Base-by-base conservation (phyloP, 2,797 vertebrate genomes). In the Pangasius sanitwongsei region DNA sequence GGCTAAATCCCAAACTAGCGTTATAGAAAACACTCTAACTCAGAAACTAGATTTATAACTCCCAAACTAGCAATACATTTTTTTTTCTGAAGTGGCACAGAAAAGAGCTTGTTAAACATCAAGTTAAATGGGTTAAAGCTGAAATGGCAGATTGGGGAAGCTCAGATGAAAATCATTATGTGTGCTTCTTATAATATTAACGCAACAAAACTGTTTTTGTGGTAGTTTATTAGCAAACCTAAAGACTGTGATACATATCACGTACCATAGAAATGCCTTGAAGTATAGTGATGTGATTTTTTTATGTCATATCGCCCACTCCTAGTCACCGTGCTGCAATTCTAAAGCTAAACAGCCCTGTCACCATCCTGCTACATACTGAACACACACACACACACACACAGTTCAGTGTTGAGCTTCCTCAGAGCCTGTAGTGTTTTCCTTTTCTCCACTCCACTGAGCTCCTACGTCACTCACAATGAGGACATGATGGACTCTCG, bases 341-440 rank as follows among this genome's bases (percentile, higher is more conserved):
- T 72, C 70, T 41, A 72, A 41, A 72, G 37, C 37, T 72, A 67
- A n/a, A 65, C 61, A n/a, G 61, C 25, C 61, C 28, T 3, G 9
- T 3, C 61, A 65, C 25, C 28, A 23, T 28, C 61, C 61, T 65
- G 25, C 3, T 28, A 28, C 34, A 74, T 12, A 25, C 70, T n/a
- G 25, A 65, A 41, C 69, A 72, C 69, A 41, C 70, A 41, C 69
- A 41, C 69, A 50, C 37, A 44, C 70, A 74, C 70, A 74, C 70
- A 44, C 70, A 16, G 75, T 53, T 78, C 25, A 44, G 41, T 65
- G 37, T 28, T 65, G 23, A 65, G 57, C 83, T 84, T 50, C 41
- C 61, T 84, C 83, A 67, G 41, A 86, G 70, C 41, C 70, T 61
- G 57, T 9, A 77, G 85, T 50, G 85, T 77, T 75, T 61, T 63